These are phyloP conservation scores for Neosalanx taihuensis DNA, from an alignment of 2,797 vertebrate species.

Conservation along the genomic window DNA sequence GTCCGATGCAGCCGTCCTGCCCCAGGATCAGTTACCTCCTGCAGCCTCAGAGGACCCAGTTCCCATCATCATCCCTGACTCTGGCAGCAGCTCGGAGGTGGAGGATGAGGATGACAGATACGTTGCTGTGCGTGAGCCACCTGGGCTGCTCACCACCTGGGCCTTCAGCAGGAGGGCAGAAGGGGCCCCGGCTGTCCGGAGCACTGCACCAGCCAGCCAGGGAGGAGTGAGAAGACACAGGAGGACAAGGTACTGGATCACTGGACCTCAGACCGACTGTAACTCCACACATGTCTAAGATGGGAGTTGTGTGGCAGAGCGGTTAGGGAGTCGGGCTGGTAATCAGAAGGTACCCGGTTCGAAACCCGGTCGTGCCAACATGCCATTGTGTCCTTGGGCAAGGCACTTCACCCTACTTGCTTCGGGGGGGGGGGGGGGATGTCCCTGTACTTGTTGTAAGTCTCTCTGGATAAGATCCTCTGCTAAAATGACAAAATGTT, in stretches of 20 bases:
- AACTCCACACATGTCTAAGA: no score
- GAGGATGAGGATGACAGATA: conserved; percentile 28
- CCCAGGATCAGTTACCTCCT: not conserved
- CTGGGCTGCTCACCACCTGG: conserved; percentile 60
- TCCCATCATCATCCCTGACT: conserved; percentile 56
- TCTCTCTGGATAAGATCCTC: no score
- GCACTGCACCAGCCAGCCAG: conserved; percentile 13
- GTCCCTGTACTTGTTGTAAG: no score
- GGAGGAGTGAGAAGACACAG: conserved; percentile 41
- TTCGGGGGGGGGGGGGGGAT: no score
- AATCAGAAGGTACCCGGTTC: no score
- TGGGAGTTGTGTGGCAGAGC: no score
- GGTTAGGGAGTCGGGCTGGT: no score
- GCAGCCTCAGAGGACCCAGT: conserved; percentile 2
- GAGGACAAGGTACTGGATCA: conserved; percentile 53
- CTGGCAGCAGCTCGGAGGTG: conserved; percentile 67
- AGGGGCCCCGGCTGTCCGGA: conserved; percentile 13
- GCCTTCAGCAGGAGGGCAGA: conserved; percentile 59
- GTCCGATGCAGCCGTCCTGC: not conserved
- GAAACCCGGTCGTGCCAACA: no score
- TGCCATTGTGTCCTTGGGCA: no score
- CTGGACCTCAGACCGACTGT: not conserved
- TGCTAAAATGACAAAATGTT: no score
- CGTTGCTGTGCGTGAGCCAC: not conserved
- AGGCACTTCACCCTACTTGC: no score